phyloP scores from a whole-genome alignment of 2,113 vertebrate species.

The Nymphicus hollandicus region DNA sequence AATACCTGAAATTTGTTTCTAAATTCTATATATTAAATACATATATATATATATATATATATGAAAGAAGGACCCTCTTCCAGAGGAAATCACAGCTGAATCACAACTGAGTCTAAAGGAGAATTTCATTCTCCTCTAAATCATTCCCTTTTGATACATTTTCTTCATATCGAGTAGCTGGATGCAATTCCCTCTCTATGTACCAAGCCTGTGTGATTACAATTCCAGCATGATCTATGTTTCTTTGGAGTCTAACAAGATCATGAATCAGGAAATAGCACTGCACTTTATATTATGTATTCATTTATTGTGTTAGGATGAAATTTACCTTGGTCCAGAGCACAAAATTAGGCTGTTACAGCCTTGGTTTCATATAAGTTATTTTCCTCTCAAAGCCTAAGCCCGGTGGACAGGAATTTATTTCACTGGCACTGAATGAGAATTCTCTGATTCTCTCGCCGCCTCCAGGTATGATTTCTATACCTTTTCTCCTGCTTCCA shows the following conservation, averaged over 20 bases:
- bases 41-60: not conserved
- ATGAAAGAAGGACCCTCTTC: not conserved
- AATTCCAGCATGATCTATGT: conserved; percentile 17
- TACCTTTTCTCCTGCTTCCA: conserved; percentile 24
- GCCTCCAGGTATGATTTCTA: conserved; percentile 27
- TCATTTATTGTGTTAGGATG: conserved; percentile 56
- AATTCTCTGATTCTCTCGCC: conserved; percentile 1
- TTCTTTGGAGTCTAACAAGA: conserved; percentile 44
- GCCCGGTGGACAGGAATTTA: conserved; percentile 49
- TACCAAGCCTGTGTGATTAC: conserved; percentile 4
- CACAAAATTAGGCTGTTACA: conserved; percentile 41
- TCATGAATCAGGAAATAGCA: conserved; percentile 46
- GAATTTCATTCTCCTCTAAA: not conserved
- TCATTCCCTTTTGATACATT: not conserved
- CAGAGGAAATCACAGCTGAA: not conserved
- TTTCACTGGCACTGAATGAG: conserved; percentile 1
- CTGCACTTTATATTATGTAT: conserved; percentile 30
- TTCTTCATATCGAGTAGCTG: not conserved
- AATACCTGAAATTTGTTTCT: not conserved
- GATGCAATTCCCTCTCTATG: not conserved
- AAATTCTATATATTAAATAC: not conserved
- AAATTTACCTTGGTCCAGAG: conserved; percentile 49
- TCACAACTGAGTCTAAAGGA: not conserved
- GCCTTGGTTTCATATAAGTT: conserved; percentile 43
- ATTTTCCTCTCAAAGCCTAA: conserved; percentile 33